phyloP scores from a whole-genome alignment of 2,113 vertebrate genomes.

The Tragelaphus buxtoni region DNA sequence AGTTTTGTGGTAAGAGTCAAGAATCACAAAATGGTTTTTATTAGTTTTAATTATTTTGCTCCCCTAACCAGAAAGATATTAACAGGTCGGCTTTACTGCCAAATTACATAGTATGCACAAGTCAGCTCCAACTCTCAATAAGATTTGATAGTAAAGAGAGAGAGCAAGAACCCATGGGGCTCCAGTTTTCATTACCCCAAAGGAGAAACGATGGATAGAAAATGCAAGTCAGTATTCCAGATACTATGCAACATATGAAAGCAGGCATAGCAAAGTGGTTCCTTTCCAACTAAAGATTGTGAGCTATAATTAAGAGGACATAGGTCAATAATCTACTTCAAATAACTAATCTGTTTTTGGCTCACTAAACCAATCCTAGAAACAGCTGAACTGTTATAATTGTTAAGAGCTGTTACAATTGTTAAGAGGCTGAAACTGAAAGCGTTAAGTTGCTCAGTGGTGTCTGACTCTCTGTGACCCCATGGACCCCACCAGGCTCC shows the following conservation, averaged over 20 bases:
- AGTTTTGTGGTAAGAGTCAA: slow-evolving; percentile 16
- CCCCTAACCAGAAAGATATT: slow-evolving; percentile 38
- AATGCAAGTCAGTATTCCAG: neutral
- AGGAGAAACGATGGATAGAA: neutral
- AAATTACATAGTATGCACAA: neutral
- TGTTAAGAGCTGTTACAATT: neutral
- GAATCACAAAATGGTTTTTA: slow-evolving; percentile 45
- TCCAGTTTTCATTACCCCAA: neutral
- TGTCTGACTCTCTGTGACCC: neutral
- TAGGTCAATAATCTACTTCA: neutral
- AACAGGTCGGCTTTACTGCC: slow-evolving; percentile 32
- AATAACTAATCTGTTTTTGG: neutral
- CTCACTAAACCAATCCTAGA: neutral
- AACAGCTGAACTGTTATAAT: neutral
- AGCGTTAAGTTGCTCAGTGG: neutral
- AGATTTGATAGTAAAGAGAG: neutral
- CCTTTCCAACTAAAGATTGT: neutral
- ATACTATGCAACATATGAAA: neutral
- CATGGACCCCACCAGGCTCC: neutral
- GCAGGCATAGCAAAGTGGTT: neutral
- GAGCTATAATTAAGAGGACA: neutral
- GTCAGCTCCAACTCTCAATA: neutral
- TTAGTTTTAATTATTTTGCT: slow-evolving; percentile 51
- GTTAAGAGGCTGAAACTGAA: neutral
- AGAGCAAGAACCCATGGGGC: neutral